Evolutionary conservation across 2,113 vertebrate species (phyloP).

Genomic region (Rynchops niger): DNA sequence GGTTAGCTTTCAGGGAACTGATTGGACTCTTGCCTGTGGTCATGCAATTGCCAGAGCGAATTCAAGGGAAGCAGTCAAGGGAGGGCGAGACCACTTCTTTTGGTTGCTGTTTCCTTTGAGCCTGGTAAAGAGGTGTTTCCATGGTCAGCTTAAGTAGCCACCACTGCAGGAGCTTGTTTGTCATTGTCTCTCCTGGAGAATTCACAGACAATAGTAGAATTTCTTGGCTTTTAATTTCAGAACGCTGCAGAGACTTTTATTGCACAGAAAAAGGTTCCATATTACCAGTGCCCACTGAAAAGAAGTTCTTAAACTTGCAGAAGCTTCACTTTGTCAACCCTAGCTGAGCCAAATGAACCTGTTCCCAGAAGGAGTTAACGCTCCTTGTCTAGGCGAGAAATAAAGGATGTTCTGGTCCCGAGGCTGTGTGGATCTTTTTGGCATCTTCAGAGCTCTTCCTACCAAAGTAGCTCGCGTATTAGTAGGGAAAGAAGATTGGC

Average conservation of each 20-base stretch:
- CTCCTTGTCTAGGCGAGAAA: not conserved
- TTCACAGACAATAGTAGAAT: not conserved
- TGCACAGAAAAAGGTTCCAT: not conserved
- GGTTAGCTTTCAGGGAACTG: not conserved
- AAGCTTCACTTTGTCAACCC: not conserved
- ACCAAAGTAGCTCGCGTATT: not conserved
- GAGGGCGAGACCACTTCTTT: not conserved
- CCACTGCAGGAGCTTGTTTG: not conserved
- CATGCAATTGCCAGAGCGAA: not conserved
- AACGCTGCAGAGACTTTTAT: not conserved
- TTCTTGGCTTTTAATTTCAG: not conserved
- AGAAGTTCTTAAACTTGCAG: not conserved
- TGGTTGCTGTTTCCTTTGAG: not conserved
- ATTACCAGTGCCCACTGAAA: not conserved
- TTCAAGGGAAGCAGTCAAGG: not conserved
- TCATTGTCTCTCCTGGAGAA: not conserved
- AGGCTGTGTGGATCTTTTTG: not conserved
- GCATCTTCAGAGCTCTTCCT: not conserved
- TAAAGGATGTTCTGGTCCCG: not conserved
- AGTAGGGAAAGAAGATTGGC: not conserved
- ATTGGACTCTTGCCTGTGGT: not conserved
- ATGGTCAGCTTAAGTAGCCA: not conserved
- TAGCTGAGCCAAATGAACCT: not conserved
- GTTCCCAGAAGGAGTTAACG: not conserved
- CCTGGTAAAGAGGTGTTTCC: not conserved